phyloP scores from a whole-genome alignment of 2,888 invertebrate species.

The Raillietiella orientalis region DNA sequence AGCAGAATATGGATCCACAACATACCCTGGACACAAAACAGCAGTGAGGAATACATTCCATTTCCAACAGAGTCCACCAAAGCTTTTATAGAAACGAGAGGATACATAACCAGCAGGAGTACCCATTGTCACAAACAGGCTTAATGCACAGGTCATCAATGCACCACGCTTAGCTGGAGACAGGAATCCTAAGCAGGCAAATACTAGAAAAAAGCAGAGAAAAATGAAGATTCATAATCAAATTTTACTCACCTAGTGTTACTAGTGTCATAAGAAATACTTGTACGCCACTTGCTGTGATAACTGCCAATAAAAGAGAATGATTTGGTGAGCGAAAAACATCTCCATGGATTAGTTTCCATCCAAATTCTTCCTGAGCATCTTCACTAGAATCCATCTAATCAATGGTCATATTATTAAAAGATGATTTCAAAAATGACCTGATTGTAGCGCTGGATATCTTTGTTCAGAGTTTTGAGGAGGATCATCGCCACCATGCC shows the following conservation, averaged over 20 bases:
- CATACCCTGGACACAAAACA: constrained; percentile 82
- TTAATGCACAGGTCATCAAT: constrained; percentile 89
- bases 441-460: constrained; percentile 95
- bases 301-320: constrained; percentile 79
- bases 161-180: constrained; percentile 96
- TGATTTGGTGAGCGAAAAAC: constrained; percentile 34
- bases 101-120: constrained; percentile 91
- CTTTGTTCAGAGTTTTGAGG: constrained; percentile 79
- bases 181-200: constrained; percentile 94
- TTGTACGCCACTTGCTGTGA: constrained; percentile 87
- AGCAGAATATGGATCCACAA: constrained; percentile 5
- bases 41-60: constrained; percentile 86
- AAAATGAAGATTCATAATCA: constrained; percentile 5
- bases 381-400: constrained; percentile 15
- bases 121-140: constrained; percentile 82
- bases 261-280: constrained; percentile 84
- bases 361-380: constrained; percentile 49
- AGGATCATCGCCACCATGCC: constrained; percentile 99
- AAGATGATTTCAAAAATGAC: constrained; percentile 12
- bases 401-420: background rate
- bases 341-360: constrained; percentile 28
- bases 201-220: constrained; percentile 22
- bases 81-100: constrained; percentile 88
- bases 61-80: constrained; percentile 96
- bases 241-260: constrained; percentile 27